phyloP scores from a whole-genome alignment of 2,888 invertebrate species.

The Magallana nippona region DNA sequence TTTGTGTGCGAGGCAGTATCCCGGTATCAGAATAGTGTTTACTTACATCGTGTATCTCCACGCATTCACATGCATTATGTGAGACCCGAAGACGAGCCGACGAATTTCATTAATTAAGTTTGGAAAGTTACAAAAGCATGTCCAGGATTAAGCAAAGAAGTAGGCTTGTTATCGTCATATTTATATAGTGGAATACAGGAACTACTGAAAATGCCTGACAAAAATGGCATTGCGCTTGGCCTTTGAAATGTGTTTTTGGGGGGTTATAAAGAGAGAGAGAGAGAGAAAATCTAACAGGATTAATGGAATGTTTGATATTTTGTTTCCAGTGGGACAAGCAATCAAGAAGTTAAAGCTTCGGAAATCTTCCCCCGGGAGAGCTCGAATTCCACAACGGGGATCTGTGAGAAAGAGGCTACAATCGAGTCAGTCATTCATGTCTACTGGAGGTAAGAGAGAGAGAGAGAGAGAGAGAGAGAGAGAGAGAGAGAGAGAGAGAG shows the following conservation, averaged over 20 bases:
- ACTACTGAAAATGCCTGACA: too few species aligned
- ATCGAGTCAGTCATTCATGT: conserved; percentile 10
- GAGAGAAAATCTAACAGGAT: not conserved
- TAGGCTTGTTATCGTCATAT: not conserved
- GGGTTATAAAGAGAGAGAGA: not conserved
- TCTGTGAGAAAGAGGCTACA: not conserved
- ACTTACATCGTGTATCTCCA: conserved; percentile 15
- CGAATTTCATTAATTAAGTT: not conserved
- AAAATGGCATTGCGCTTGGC: too few species aligned
- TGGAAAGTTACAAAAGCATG: conserved; percentile 24
- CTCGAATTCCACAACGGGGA: conserved; percentile 20
- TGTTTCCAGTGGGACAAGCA: conserved; percentile 46
- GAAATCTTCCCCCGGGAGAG: conserved; percentile 34
- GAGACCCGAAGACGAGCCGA: not conserved
- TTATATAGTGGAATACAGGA: not conserved
- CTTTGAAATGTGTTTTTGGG: not conserved
- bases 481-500: not conserved
- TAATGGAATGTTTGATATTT: conserved; percentile 25
- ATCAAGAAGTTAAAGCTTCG: conserved; percentile 44
- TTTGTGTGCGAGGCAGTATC: not conserved
- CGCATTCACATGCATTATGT: conserved; percentile 22
- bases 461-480: conserved; percentile 8
- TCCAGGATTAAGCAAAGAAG: conserved; percentile 26
- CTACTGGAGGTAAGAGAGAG: conserved; percentile 10
- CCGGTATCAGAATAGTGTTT: not conserved